Base-by-base conservation (phyloP, 2,797 vertebrate species). In the Urosaurus nigricauda region DNA sequence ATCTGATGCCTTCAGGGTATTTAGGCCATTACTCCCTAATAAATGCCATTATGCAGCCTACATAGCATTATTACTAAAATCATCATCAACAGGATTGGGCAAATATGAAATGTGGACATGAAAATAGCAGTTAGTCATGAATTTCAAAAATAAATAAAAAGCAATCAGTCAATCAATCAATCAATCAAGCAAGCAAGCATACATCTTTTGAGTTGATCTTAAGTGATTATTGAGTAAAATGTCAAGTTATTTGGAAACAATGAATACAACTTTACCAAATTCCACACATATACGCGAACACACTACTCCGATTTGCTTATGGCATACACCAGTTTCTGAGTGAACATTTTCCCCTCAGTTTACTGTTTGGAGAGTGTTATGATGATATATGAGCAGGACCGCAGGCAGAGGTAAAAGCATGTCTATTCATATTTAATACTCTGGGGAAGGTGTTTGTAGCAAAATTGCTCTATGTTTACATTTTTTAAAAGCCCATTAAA, bases 381-480 rank as follows among this genome's bases (percentile, higher is more conserved):
- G 83, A 85, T 21, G 71, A 85, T 35, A 6, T 70, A 32, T 0
- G 0, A 87, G 14, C n/a, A 81, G 0, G 1, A 84, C 17, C 53
- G 16, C 83, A 29, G 87, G 5, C 24, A 88, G 71, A 94, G 2
- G 16, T 91, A 92, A 92, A 65, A 90, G 43, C 21, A 63, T 86
- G 3, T 60, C 91, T 91, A 81, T 89, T 93, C 2, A 13, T 93
- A 88, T 88, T 91, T 91, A 79, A 77, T 84, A 87, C 8, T 70
- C 32, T 32, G 26, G 58, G 9, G 65, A 0, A 58, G 0, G 78
- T 92, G 86, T 85, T 84, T 68, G 65, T 91, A 32, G 0, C 85
- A 56, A 79, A 43, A 86, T 43, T 12, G 0, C 60, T 93, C 58
- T 87, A 43, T 8, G 12, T 90, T 85, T 85, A 65, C 47, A 77